Base-by-base conservation (phyloP, 2,888 invertebrate species). In the Cephus rjabovi region DNA sequence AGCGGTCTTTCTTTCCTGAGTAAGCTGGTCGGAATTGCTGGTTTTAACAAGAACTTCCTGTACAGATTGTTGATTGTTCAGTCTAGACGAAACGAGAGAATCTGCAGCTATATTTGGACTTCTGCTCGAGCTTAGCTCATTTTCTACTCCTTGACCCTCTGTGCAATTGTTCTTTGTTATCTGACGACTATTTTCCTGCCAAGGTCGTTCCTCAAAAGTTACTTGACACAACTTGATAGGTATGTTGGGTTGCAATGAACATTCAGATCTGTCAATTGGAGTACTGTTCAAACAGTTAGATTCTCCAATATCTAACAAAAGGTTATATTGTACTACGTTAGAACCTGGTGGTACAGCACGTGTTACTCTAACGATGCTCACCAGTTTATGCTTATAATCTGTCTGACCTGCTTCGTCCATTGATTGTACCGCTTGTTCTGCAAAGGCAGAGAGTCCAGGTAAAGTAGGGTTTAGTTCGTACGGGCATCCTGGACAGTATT, bases 401-500 rank as follows among this genome's bases (percentile, higher is more conserved):
- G 87, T 86, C 0, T 79, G 79, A 9, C 86, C 81, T 0, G 82
- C 81, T 9, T 89, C 86, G 76, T 91, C 91, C 87, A 91, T 89
- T 0, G 87, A 84, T 11, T 77, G 81, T 1, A 86, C 82, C 0
- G 86, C 86, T 76, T 89, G 86, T 4, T 89, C 88, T 3, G 84
- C 87, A n/a, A 90, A 89, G 11, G 81, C 82, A 2, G 79, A 78
- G 0, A 91, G 82, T 31, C 90, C 90, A n/a, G 90, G 89, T 35
- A 91, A 78, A 34, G 87, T 86, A 0, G 90, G 88, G 81, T 91
- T 91, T 30, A 91, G 73, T 37, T 91, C 90, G 73, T 87, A 90
- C 0, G 91, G 91, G 78, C 91, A 91, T 69, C 90, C 90, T 4
- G 91, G 88, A 79, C 90, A 91, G 77, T 90, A 90, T 4, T 84